Base-by-base conservation (phyloP, 1,140 invertebrate genomes). In the Bradynema listronoti region DNA sequence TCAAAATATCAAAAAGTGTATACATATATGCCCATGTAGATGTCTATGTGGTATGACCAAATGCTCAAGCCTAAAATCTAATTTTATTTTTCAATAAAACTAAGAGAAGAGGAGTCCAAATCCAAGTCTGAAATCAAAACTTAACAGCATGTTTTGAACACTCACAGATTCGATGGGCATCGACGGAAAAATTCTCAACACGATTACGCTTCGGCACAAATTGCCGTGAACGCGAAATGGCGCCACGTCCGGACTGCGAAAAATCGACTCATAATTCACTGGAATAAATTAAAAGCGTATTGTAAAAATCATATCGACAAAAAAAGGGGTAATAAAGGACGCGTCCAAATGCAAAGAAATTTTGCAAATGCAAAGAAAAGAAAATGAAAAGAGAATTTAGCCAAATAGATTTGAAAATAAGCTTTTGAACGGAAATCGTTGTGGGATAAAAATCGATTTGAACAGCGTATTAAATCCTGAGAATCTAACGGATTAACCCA, bases 131-230 rank as follows among this genome's bases (percentile, higher is more conserved):
- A 39, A 19, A 39, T 39, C 19, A 11, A 39, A 39, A 11, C 19
- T 39, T 11, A 39, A 19, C 36, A 11, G 11, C 9, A 24, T 62
- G 4, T 0, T 11, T 2, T 57, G 16, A 65, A 34, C n/a, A 41
- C 79, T 81, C 55, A 91, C 86, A 7, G 87, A 86, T 57, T 86
- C 83, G 11, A 83, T 81, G 14, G 87, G 87, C 63, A 95, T 92
- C 63, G 88, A 89, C 0, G 91, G 91, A 78, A 93, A 94, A 65
- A 95, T 83, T 14, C 89, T 82, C 6, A 95, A 77, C 4, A 93
- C 72, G 0, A 87, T 87, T 11, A 95, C 90, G 78, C 93, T 88
- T 57, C 85, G 83, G 77, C 86, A 88, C 61, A 94, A 81, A n/a
- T 83, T 83, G 4, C 84, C 81, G 63, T 89, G 85, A 0, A 91